phyloP scores from a whole-genome alignment of 2,113 vertebrate genomes.

The Mus spicilegus region DNA sequence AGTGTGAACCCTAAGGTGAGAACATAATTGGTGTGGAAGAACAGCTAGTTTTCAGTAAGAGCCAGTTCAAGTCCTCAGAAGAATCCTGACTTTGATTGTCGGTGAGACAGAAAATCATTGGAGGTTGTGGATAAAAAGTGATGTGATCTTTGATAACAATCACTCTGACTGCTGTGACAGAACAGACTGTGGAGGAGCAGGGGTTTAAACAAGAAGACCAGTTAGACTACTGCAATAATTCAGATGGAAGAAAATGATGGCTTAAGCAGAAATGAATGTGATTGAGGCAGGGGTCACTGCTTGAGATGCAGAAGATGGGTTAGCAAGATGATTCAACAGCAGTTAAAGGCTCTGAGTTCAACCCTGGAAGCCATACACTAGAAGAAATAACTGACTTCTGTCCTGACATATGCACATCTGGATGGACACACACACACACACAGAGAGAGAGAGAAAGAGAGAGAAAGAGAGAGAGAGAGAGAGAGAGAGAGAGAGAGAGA shows the following conservation, averaged over 20 bases:
- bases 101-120: background rate
- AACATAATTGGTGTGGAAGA: background rate
- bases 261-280: background rate
- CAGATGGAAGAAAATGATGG: background rate
- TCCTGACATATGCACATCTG: background rate
- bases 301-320: background rate
- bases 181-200: conserved; percentile 2
- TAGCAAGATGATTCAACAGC: background rate
- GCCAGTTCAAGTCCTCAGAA: conserved; percentile 7
- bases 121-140: background rate
- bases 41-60: background rate
- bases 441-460: background rate
- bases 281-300: background rate
- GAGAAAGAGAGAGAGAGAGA: background rate
- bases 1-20: background rate
- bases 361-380: background rate
- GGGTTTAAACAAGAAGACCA: background rate
- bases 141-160: background rate
- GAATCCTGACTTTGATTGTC: background rate
- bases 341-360: background rate
- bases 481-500: background rate
- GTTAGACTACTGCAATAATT: background rate
- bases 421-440: background rate
- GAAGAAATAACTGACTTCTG: background rate
- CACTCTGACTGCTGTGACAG: background rate